These are phyloP conservation scores for Myzus persicae DNA, from an alignment of 1,140 invertebrate genomes.

Conservation along the genomic window DNA sequence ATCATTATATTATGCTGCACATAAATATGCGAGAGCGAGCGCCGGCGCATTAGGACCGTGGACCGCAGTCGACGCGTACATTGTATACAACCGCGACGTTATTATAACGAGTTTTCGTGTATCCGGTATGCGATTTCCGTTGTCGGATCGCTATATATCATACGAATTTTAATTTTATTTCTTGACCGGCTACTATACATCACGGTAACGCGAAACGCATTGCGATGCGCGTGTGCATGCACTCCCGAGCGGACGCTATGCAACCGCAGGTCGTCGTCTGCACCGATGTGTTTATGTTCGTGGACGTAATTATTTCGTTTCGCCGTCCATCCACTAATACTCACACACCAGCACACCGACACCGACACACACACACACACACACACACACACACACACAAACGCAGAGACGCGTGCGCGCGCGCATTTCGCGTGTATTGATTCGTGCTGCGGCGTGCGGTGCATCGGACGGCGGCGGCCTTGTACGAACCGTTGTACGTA, in stretches of 20 bases:
- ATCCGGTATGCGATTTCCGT: neutral
- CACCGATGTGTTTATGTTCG: neutral
- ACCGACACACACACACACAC: neutral
- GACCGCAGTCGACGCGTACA: too few species aligned
- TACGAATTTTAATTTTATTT: neutral
- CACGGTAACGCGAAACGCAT: neutral
- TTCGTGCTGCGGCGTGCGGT: neutral
- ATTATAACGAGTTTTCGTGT: neutral
- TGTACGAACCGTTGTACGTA: neutral
- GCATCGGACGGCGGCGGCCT: neutral
- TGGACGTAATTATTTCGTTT: conserved; percentile 21
- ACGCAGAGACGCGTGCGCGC: too few species aligned
- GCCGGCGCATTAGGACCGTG: neutral
- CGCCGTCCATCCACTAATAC: neutral
- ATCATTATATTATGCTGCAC: neutral
- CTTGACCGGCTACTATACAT: neutral
- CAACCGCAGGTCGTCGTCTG: neutral
- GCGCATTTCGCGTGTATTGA: neutral
- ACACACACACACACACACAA: too few species aligned
- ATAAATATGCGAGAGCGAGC: neutral
- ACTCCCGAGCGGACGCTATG: neutral
- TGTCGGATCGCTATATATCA: neutral
- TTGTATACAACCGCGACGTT: neutral
- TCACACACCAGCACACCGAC: neutral
- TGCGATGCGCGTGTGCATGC: neutral